Percentiles rank a stretch among this genome's conserved stretches.
These are phyloP conservation scores for Poicephalus gulielmi DNA, from an alignment of 2,113 vertebrate species.

Conservation along the genomic window DNA sequence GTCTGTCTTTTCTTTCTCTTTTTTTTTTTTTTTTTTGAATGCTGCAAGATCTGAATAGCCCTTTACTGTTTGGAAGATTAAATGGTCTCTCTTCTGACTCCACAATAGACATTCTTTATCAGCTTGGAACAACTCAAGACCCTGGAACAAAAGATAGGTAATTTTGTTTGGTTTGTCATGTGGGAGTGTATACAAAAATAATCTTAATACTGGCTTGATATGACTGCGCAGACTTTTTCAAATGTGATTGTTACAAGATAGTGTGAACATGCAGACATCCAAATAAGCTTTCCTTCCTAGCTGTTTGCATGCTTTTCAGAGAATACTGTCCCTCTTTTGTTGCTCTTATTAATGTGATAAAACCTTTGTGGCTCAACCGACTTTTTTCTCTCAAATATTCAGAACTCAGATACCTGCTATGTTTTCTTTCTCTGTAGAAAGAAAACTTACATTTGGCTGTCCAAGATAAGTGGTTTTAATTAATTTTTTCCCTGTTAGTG, in stretches of 20 bases:
- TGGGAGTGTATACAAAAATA: neutral
- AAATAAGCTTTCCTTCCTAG: neutral
- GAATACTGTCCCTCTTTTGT: neutral
- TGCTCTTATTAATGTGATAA: neutral
- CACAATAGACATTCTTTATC: constrained; percentile 98
- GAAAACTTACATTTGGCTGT: neutral
- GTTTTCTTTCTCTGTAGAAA: neutral
- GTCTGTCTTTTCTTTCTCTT: no score
- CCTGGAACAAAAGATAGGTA: constrained; percentile 97
- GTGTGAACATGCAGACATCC: neutral
- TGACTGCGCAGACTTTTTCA: neutral
- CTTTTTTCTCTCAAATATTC: neutral
- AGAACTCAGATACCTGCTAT: neutral
- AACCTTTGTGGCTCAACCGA: neutral
- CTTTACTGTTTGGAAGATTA: constrained; percentile 94
- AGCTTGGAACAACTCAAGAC: constrained; percentile 97
- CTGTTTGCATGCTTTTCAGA: neutral
- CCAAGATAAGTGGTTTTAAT: neutral
- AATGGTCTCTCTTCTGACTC: constrained; percentile 98
- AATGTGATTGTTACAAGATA: neutral
- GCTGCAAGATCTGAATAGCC: constrained; percentile 92
- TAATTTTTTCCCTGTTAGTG: neutral
- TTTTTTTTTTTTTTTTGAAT: neutral
- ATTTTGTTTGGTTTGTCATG: constrained; percentile 9
- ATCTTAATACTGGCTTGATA: neutral